A percentile compares a stretch with the other conserved stretches of the same genome.
These are phyloP conservation scores for Xiphias gladius DNA, from an alignment of 2,113 vertebrate genomes.

Conservation along the genomic window DNA sequence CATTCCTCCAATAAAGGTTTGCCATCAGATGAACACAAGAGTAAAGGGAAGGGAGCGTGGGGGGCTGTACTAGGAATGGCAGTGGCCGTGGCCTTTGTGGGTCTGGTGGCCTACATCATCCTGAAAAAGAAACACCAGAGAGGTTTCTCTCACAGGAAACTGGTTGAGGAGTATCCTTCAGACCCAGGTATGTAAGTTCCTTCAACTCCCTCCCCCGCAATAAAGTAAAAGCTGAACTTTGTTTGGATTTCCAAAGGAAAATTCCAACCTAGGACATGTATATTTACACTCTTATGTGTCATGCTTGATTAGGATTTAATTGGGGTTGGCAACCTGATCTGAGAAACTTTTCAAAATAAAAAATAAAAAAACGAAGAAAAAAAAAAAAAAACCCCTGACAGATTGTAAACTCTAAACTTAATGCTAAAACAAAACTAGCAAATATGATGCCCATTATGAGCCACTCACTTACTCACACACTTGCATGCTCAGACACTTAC, in stretches of 20 bases:
- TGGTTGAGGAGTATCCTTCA: slow-evolving; percentile 87
- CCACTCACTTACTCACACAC: neutral
- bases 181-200: slow-evolving; percentile 87
- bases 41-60: slow-evolving; percentile 65
- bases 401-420: neutral
- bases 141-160: slow-evolving; percentile 88
- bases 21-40: slow-evolving; percentile 25
- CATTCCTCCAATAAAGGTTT: slow-evolving; percentile 47
- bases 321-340: neutral
- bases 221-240: neutral
- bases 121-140: slow-evolving; percentile 80
- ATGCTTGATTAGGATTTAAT: neutral
- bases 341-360: neutral
- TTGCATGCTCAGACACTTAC: neutral
- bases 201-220: neutral
- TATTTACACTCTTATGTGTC: neutral
- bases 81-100: slow-evolving; percentile 80
- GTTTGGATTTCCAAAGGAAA: neutral
- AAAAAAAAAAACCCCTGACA: neutral
- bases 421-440: neutral
- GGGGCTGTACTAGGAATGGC: slow-evolving; percentile 82
- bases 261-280: neutral
- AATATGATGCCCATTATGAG: neutral
- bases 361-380: neutral
- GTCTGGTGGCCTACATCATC: slow-evolving; percentile 82